Percentiles rank a stretch among this genome's conserved stretches.
phyloP scores from a whole-genome alignment of 2,113 vertebrate species.

The Catagonus wagneri region DNA sequence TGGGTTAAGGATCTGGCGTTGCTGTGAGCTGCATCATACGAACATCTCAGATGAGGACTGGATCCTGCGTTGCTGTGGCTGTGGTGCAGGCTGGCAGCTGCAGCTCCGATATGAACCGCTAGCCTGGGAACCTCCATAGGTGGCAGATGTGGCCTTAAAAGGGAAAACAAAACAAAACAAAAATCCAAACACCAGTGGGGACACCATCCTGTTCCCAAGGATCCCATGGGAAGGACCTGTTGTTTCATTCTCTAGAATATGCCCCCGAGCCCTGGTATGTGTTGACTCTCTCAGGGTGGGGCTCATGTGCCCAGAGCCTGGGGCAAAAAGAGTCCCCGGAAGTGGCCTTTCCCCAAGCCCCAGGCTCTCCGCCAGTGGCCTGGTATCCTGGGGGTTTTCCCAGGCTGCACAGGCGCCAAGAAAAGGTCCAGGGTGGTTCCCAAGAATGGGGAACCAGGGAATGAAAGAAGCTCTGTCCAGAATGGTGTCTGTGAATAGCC shows the following conservation, averaged over 20 bases:
- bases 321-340: neutral
- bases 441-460: neutral
- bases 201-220: neutral
- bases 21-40: too few relatives aligned
- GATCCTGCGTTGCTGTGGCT: too few relatives aligned
- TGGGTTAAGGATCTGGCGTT: too few relatives aligned
- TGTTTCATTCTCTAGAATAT: neutral
- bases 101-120: too few relatives aligned
- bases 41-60: too few relatives aligned
- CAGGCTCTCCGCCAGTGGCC: neutral
- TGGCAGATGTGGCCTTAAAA: neutral
- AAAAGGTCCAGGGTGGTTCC: slow-evolving; percentile 29
- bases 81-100: too few relatives aligned
- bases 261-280: neutral
- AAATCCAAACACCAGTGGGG: too few relatives aligned
- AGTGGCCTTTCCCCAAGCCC: neutral
- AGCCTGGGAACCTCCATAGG: too few relatives aligned
- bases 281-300: too few relatives aligned
- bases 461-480: neutral
- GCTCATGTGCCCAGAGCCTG: neutral
- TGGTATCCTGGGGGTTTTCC: slow-evolving; percentile 23
- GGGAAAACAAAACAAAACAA: neutral
- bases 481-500: neutral
- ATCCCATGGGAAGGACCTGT: neutral
- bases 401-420: neutral